Percentiles rank a stretch among this genome's conserved stretches.
Conservation (phyloP, 2,888 invertebrate genomes). For the Chirona hameri region DNA sequence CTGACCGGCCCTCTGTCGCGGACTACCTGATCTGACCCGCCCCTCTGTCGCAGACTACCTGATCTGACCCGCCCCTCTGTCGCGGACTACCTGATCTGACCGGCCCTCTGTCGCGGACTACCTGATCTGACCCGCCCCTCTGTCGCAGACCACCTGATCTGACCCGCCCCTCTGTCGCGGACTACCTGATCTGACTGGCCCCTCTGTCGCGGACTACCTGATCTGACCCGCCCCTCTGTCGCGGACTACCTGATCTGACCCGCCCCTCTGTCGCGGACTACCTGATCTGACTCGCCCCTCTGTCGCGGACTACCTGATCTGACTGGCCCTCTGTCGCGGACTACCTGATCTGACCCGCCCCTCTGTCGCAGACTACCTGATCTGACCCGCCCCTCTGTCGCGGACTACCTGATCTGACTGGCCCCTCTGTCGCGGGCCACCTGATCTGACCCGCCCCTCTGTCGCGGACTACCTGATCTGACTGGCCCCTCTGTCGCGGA, state of each 20-base stretch:
- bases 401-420: neutral
- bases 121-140: no score
- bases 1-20: neutral
- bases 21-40: constrained; percentile 3
- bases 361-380: neutral
- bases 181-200: neutral
- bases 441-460: no score
- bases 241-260: neutral
- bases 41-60: neutral
- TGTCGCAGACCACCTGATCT: neutral
- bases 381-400: neutral
- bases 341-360: constrained; percentile 10
- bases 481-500: neutral
- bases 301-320: constrained; percentile 2
- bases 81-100: constrained; percentile 5
- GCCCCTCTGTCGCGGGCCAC: neutral
- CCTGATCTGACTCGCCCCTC: no score
- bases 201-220: neutral
- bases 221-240: neutral
- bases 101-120: neutral
- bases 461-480: constrained; percentile 2
- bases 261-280: neutral
- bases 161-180: neutral
- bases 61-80: no score
- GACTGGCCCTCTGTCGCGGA: neutral